phyloP scores from a whole-genome alignment of 2,113 vertebrate genomes.

The Capreolus pygargus region DNA sequence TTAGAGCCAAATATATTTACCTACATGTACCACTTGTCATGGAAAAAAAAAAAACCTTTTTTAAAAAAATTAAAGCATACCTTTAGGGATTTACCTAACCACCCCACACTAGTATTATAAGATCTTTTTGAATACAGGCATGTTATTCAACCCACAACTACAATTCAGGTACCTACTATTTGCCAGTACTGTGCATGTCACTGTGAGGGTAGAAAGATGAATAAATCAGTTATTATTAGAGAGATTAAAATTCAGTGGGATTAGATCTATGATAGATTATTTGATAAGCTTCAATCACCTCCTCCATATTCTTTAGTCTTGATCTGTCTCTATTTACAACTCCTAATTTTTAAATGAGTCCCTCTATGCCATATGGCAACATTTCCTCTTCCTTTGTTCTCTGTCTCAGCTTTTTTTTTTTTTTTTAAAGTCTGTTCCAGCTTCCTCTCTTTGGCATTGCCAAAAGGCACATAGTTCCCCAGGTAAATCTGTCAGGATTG shows the following conservation, averaged over 20 bases:
- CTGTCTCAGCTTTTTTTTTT: slow-evolving; percentile 18
- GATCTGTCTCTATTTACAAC: not conserved
- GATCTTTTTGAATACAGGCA: not conserved
- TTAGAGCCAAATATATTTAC: not conserved
- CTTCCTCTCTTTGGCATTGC: not conserved
- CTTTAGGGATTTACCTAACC: not conserved
- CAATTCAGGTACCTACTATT: not conserved
- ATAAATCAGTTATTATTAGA: not conserved
- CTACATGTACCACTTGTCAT: not conserved
- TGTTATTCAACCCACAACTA: not conserved
- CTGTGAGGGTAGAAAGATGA: not conserved
- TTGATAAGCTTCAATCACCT: not conserved
- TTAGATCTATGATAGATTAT: not conserved
- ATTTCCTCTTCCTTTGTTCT: slow-evolving; percentile 51
- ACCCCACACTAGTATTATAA: not conserved
- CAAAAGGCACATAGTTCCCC: slow-evolving; percentile 1
- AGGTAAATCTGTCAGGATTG: slow-evolving; percentile 7
- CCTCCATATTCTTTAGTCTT: not conserved
- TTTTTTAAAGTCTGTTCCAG: not conserved
- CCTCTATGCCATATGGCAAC: slow-evolving; percentile 34
- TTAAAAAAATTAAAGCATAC: not conserved
- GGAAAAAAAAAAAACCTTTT: not conserved
- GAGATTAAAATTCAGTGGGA: not conserved
- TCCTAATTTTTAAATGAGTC: slow-evolving; percentile 3
- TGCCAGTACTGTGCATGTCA: not conserved